Evolutionary conservation across 2,113 vertebrate genomes (phyloP), one percentile per base, ranked within the genome.

Genomic region (Misgurnus anguillicaudatus): DNA sequence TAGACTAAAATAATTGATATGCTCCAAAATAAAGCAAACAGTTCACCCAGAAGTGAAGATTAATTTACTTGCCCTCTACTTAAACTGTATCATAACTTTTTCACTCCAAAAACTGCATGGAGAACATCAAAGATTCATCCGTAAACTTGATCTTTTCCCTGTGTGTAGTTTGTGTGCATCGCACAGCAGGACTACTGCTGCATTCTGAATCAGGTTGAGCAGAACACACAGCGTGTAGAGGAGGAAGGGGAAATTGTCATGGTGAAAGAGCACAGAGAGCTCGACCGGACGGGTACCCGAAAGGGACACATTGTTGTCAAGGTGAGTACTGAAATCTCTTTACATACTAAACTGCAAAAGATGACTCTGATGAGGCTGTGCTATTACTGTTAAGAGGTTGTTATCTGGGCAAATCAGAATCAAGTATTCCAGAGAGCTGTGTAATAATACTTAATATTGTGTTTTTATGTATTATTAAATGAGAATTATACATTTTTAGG

Each of bases 231-330:
- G 89, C 98, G 98, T 81, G 96, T 98, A 0, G 98, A 99, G 83
- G 97, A 99, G 85, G 98, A 99, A 86, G 98, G 98, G 9, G 98
- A 99, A 91, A 99, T 99, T 2, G 97, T 99, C 42, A 99, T 99
- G 97, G 98, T 99, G 83, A 99, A 99, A 88, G 97, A 99, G 24
- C 97, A 99, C 87, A 86, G 97, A 5, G 97, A 99, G 78, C 95
- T 99, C 53, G 98, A 99, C 88, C 94, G 97, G 51, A 99, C 98
- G 4, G 98, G 98, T 58, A 99, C 97, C 73, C 93, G 97, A 21
- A 99, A 99, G 88, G 98, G 98, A 67, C 97, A 98, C 88, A 98
- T 99, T 21, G 98, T 99, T 80, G 98, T 99, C 86, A 99, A 99
- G 97, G 98, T 97, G 90, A 91, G 16, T 4, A 21, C 45, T 48